phyloP scores from a whole-genome alignment of 2,113 vertebrate species.

The Sebastes schlegelii region DNA sequence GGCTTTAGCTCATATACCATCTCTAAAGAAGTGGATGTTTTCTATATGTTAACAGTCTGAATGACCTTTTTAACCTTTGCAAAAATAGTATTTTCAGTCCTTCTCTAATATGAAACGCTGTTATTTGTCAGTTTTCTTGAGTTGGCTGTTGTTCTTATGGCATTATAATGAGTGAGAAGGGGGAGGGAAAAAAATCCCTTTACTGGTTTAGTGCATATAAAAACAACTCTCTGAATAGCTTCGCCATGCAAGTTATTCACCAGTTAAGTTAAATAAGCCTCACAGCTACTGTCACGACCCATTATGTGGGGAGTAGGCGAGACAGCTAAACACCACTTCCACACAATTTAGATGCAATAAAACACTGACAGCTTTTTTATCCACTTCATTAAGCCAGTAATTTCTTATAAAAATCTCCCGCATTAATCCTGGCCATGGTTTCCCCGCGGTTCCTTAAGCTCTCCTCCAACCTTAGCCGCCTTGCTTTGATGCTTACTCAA shows the following conservation, averaged over 20 bases:
- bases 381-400: slow-evolving; percentile 95
- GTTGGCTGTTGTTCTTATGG: slow-evolving; percentile 34
- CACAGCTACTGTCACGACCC: slow-evolving; percentile 90
- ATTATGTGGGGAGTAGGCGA: slow-evolving; percentile 89
- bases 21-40: slow-evolving; percentile 10
- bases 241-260: slow-evolving; percentile 86
- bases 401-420: slow-evolving; percentile 92
- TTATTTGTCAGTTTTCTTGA: slow-evolving; percentile 49
- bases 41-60: not conserved
- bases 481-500: slow-evolving; percentile 85
- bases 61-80: slow-evolving; percentile 3
- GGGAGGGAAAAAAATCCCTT: not conserved
- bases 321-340: slow-evolving; percentile 89
- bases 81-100: not conserved
- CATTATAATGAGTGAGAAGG: slow-evolving; percentile 32
- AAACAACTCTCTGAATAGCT: slow-evolving; percentile 71
- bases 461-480: slow-evolving; percentile 82
- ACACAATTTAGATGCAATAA: slow-evolving; percentile 93
- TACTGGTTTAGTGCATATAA: slow-evolving; percentile 65
- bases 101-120: not conserved
- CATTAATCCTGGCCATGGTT: slow-evolving; percentile 92
- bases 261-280: slow-evolving; percentile 91
- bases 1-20: slow-evolving; percentile 5
- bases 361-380: slow-evolving; percentile 93
- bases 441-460: slow-evolving; percentile 88